phyloP scores from a whole-genome alignment of 2,797 vertebrate genomes.

The Diplodus sargus region DNA sequence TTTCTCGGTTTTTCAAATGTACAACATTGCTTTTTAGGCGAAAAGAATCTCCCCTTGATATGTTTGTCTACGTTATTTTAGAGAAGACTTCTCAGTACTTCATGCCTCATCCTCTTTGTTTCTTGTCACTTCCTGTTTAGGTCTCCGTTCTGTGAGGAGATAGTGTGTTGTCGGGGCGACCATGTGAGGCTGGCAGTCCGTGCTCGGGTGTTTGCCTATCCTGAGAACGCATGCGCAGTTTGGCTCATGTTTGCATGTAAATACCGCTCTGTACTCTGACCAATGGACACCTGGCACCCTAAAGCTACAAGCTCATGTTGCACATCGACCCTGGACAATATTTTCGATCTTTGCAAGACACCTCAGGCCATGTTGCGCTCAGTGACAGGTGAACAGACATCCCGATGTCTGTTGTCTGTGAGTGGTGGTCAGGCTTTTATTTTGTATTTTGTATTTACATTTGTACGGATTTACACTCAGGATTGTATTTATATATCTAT shows the following conservation, averaged over 20 bases:
- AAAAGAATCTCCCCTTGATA: not conserved
- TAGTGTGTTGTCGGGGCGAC: conserved; percentile 95
- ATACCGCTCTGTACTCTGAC: conserved; percentile 94
- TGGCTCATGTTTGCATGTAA: conserved; percentile 99
- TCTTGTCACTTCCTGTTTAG: conserved; percentile 80
- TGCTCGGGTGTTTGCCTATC: conserved; percentile 92
- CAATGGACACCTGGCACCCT: fast-evolving
- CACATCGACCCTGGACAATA: not conserved
- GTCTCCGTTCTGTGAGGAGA: conserved; percentile 96
- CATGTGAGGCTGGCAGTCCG: conserved; percentile 94
- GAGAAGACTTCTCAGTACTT: not conserved
- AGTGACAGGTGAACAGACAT: not conserved
- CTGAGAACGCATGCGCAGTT: conserved; percentile 93
- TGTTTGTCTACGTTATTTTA: not conserved
- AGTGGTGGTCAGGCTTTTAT: conserved; percentile 17
- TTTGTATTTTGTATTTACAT: too few species aligned
- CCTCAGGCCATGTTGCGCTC: not conserved
- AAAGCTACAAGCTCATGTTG: not conserved
- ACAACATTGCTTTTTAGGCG: not conserved
- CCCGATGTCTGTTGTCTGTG: too few species aligned
- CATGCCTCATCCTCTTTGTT: not conserved
- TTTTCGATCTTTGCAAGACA: not conserved
- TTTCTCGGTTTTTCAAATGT: not conserved
- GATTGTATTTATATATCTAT: conserved; percentile 64
- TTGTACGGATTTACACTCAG: conserved; percentile 48